Evolutionary conservation across 1,140 invertebrate species (phyloP).

Genomic region (Aplysia californica): DNA sequence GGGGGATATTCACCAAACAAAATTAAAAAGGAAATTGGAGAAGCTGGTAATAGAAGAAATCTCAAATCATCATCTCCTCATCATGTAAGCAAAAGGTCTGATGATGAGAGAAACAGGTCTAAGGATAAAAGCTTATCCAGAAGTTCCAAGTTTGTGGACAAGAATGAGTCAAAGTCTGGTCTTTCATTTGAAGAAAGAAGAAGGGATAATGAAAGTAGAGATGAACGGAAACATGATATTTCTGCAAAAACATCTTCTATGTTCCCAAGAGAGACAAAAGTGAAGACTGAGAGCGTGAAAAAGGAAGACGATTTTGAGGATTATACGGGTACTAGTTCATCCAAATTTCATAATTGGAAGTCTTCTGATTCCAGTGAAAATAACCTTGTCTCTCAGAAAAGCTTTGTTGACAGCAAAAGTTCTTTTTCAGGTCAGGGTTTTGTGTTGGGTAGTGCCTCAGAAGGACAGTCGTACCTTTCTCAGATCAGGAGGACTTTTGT

Average conservation of each 20-base stretch:
- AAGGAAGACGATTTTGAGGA: too few species aligned
- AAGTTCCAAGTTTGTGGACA: too few species aligned
- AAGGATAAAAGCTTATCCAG: not conserved
- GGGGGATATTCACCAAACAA: not conserved
- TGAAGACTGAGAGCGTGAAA: not conserved
- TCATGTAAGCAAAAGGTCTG: not conserved
- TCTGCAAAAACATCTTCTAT: not conserved
- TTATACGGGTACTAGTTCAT: too few species aligned
- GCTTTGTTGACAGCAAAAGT: not conserved
- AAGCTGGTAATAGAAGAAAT: not conserved
- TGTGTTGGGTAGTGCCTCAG: not conserved
- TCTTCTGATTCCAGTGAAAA: too few species aligned
- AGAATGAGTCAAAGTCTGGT: too few species aligned
- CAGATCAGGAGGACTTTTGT: not conserved
- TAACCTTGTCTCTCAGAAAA: too few species aligned
- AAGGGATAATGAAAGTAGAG: not conserved
- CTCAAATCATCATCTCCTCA: not conserved
- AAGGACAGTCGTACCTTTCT: not conserved
- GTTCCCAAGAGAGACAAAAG: not conserved
- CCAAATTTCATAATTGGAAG: too few species aligned
- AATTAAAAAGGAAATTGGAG: not conserved
- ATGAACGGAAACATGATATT: not conserved
- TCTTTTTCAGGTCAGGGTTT: slow-evolving; percentile 8
- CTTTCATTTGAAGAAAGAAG: too few species aligned
- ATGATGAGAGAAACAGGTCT: too few species aligned